These are phyloP conservation scores for Falcaria lacertinaria DNA, from an alignment of 2,888 invertebrate genomes.

Conservation along the genomic window DNA sequence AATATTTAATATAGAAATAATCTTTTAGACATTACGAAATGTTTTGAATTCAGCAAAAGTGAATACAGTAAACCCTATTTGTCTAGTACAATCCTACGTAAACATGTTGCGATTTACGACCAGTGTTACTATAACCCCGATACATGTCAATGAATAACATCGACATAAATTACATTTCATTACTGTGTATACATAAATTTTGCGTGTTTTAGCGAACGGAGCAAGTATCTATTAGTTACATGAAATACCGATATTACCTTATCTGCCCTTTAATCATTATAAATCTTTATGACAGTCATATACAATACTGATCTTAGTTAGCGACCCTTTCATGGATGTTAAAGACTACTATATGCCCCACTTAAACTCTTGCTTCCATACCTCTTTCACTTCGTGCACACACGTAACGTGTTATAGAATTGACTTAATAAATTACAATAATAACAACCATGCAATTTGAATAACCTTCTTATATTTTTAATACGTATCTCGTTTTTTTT, in stretches of 20 bases:
- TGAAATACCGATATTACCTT: background rate
- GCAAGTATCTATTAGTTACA: background rate
- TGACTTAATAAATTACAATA: background rate
- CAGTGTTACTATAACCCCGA: conserved; percentile 1
- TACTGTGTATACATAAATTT: background rate
- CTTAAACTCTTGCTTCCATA: too few species aligned
- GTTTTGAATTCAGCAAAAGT: background rate
- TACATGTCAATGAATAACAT: conserved; percentile 2
- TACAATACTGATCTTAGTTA: too few species aligned
- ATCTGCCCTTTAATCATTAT: too few species aligned
- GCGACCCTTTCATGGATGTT: too few species aligned
- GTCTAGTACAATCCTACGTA: background rate
- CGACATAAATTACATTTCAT: conserved; percentile 2
- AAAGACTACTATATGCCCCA: background rate
- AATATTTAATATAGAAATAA: too few species aligned
- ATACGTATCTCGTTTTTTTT: background rate
- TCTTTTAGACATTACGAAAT: background rate
- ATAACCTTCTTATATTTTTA: background rate
- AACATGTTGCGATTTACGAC: conserved; percentile 2
- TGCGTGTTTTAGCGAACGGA: background rate
- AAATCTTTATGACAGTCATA: too few species aligned
- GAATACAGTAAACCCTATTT: background rate
- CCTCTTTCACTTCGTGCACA: too few species aligned
- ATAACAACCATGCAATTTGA: background rate
- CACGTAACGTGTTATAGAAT: background rate